Evolutionary conservation across 2,113 vertebrate species (phyloP).

Genomic region (Crotophaga sulcirostris): DNA sequence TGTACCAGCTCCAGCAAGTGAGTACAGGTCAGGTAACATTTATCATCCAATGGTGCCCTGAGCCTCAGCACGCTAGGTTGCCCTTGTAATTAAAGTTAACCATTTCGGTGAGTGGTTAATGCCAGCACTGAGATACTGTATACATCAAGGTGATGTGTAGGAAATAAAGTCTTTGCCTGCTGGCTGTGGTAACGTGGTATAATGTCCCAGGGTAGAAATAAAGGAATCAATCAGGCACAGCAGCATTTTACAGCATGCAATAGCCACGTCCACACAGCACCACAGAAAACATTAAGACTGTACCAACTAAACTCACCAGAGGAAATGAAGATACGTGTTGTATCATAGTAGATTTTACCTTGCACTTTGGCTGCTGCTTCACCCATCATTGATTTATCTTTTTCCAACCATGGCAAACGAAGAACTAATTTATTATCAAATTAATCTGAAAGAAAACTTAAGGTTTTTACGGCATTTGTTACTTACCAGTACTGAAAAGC

Average conservation of each 20-base stretch:
- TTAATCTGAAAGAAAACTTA: background rate
- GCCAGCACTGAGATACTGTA: background rate
- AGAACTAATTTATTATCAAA: background rate
- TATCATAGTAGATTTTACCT: background rate
- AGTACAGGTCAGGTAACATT: background rate
- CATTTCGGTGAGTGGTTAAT: background rate
- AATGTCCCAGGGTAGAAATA: background rate
- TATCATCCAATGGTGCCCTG: background rate
- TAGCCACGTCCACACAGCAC: background rate
- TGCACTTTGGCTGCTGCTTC: background rate
- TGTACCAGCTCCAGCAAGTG: background rate
- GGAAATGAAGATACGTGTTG: background rate
- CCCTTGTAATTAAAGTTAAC: background rate
- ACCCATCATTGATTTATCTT: background rate
- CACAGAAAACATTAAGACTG: background rate
- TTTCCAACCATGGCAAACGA: background rate
- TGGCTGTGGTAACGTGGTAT: background rate
- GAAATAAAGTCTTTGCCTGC: background rate
- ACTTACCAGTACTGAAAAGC: background rate
- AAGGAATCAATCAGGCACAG: background rate
- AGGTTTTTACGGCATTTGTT: background rate
- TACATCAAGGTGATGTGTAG: rapidly evolving
- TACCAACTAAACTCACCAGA: background rate
- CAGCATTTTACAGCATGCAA: background rate
- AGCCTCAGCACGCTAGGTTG: background rate